Conservation (phyloP, 2,113 vertebrate species). For the Phyllostomus hastatus region DNA sequence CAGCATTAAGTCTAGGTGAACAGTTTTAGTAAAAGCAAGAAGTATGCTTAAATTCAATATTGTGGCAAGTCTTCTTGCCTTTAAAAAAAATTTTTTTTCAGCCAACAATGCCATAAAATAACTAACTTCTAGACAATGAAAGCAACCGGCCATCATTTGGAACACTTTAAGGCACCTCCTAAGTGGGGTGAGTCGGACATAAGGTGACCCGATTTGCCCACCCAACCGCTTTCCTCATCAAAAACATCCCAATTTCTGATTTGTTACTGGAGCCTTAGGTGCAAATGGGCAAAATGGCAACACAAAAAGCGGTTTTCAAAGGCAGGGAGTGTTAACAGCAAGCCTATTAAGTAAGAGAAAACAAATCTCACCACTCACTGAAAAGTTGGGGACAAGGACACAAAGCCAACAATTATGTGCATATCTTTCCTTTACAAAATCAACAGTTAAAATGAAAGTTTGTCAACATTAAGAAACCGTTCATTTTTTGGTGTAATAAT, state of each 20-base stretch:
- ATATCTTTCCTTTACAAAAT: neutral
- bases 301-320: neutral
- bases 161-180: neutral
- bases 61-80: neutral
- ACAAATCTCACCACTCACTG: neutral
- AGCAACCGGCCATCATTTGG: neutral
- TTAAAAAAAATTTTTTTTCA: neutral
- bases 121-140: neutral
- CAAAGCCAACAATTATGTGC: neutral
- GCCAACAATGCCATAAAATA: neutral
- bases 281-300: neutral
- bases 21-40: conserved; percentile 43
- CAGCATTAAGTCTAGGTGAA: neutral
- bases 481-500: neutral
- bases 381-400: neutral
- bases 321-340: neutral
- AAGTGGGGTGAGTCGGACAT: neutral
- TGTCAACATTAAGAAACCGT: neutral
- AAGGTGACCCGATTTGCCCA: neutral
- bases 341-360: neutral
- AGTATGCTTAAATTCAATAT: neutral
- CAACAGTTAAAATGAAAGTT: neutral
- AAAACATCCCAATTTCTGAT: neutral
- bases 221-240: neutral
- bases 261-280: neutral